Conservation (phyloP, 2,797 vertebrate genomes). For the Tamandua tetradactyla region DNA sequence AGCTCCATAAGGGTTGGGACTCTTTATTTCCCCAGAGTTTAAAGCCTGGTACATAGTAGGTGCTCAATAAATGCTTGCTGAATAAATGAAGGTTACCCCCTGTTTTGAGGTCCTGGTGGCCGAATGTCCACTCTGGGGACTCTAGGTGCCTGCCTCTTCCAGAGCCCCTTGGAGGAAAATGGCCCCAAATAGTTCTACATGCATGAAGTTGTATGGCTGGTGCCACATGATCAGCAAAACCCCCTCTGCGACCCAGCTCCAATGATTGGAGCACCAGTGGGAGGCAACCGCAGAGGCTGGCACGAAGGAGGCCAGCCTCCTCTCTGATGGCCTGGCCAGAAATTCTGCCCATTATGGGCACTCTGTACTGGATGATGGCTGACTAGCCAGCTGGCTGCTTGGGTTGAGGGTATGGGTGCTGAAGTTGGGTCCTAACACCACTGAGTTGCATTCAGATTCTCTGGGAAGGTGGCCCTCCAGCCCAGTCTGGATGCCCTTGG, state of each 20-base stretch:
- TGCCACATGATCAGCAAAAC: background rate
- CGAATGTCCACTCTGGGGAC: background rate
- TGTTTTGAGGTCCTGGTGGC: background rate
- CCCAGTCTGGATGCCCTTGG: background rate
- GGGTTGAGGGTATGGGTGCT: background rate
- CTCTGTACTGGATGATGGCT: background rate
- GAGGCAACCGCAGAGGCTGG: background rate
- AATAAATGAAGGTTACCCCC: background rate
- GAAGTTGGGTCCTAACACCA: background rate
- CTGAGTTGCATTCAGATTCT: background rate
- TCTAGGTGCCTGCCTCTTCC: background rate
- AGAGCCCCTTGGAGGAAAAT: background rate
- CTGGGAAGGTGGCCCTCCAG: background rate
- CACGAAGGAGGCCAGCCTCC: background rate
- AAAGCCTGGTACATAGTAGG: background rate
- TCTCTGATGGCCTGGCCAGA: background rate
- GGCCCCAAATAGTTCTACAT: background rate
- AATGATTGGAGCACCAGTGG: background rate
- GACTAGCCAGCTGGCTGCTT: background rate
- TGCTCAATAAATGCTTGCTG: background rate
- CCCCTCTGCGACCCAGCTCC: background rate
- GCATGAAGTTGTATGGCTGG: background rate
- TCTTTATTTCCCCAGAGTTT: background rate
- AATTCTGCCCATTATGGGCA: accelerated
- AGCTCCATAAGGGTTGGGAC: background rate